Percentiles rank a stretch among this genome's conserved stretches.
These are phyloP conservation scores for Vimba vimba DNA, from an alignment of 2,113 vertebrate species.

Conservation along the genomic window DNA sequence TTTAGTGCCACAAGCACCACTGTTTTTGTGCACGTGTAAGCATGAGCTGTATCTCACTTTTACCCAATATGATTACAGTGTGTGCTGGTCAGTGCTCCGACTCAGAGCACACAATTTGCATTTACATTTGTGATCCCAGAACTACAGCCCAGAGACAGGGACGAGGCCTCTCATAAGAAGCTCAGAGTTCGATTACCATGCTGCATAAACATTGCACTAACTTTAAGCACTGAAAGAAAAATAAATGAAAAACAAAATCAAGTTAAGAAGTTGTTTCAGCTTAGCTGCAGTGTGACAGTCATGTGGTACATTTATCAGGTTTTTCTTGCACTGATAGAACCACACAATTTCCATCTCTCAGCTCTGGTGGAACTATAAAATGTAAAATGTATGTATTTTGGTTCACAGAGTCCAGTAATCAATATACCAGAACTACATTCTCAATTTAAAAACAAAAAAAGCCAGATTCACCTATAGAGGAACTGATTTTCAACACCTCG, in stretches of 20 bases:
- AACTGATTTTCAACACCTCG: not conserved
- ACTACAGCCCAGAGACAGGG: constrained; percentile 5
- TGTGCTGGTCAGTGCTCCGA: constrained; percentile 44
- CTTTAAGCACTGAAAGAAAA: not conserved
- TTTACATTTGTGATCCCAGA: constrained; percentile 41
- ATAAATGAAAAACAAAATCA: constrained; percentile 23
- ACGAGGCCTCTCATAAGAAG: not conserved
- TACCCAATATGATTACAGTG: constrained; percentile 34
- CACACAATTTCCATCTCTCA: constrained; percentile 7
- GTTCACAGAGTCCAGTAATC: not conserved
- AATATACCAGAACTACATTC: not conserved
- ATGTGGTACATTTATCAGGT: not conserved
- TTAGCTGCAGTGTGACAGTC: not conserved
- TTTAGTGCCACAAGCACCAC: constrained; percentile 36
- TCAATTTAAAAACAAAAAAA: not conserved
- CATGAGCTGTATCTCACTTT: constrained; percentile 43
- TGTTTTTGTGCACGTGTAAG: constrained; percentile 48
- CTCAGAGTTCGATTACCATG: constrained; percentile 24
- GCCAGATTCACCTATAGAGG: not conserved
- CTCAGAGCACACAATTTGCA: constrained; percentile 42
- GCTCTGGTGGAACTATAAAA: not conserved
- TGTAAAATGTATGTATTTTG: not conserved
- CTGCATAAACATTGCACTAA: constrained; percentile 29
- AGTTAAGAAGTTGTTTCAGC: constrained; percentile 5
- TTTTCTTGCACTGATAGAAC: not conserved